phyloP scores from a whole-genome alignment of 2,797 vertebrate species.

The Masticophis lateralis region DNA sequence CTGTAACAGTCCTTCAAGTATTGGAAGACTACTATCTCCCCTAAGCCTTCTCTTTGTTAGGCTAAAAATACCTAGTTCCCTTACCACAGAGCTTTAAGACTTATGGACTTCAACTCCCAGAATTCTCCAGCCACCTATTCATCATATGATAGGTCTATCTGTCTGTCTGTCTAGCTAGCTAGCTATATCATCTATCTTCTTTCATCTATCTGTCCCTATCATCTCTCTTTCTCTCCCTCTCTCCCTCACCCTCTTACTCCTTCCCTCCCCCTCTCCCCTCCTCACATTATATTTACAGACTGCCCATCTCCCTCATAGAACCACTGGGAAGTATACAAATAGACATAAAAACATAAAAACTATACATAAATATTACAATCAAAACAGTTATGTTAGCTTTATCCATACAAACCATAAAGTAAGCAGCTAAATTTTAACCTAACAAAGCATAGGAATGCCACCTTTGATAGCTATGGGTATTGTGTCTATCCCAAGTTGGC shows the following conservation, averaged over 20 bases:
- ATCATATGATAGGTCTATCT: background rate
- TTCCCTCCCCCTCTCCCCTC: no score
- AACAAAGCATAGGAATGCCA: background rate
- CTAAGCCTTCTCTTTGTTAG: background rate
- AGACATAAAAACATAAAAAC: background rate
- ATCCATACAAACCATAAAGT: background rate
- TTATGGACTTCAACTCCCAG: no score
- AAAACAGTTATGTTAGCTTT: background rate
- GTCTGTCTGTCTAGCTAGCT: background rate
- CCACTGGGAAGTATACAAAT: background rate
- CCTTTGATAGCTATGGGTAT: background rate
- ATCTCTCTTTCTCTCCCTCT: no score
- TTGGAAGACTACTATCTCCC: background rate
- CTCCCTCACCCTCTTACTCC: no score
- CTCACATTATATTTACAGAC: background rate
- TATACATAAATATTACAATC: background rate
- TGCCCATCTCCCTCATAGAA: background rate
- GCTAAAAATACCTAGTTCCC: background rate
- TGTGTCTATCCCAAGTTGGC: background rate
- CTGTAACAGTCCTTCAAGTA: background rate
- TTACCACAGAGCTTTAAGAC: background rate
- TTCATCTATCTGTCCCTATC: background rate
- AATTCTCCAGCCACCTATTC: background rate
- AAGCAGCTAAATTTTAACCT: background rate
- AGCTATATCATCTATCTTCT: background rate